Evolutionary conservation across 1,140 invertebrate species (phyloP).

Genomic region (Gyrodactylus salaris): DNA sequence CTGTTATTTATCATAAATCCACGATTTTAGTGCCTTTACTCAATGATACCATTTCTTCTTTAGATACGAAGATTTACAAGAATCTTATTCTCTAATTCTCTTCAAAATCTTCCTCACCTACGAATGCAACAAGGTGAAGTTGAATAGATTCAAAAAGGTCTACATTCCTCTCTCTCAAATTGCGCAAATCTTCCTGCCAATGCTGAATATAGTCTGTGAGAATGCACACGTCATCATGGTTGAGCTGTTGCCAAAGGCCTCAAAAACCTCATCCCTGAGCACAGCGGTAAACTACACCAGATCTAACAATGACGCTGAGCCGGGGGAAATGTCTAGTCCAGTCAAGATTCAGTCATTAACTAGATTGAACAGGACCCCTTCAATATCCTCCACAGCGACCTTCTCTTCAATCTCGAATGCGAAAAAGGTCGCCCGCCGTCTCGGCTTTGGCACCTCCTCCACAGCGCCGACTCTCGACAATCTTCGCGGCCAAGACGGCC

Average conservation of each 20-base stretch:
- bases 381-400: neutral
- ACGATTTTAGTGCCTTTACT: too few relatives aligned
- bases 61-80: neutral
- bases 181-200: neutral
- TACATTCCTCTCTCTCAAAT: neutral
- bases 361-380: neutral
- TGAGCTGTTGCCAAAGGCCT: too few relatives aligned
- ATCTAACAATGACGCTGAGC: neutral
- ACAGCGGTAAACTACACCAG: neutral
- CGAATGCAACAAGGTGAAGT: neutral
- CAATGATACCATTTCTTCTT: too few relatives aligned
- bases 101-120: neutral
- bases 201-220: neutral
- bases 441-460: neutral
- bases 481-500: neutral
- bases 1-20: too few relatives aligned
- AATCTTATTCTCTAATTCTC: neutral
- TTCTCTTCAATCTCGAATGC: neutral
- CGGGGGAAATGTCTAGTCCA: neutral
- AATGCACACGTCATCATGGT: neutral
- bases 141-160: neutral
- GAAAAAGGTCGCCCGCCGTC: neutral
- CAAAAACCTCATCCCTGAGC: neutral
- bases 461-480: neutral
- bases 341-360: neutral